A percentile compares a stretch with the other conserved stretches of the same genome.
phyloP scores from a whole-genome alignment of 2,797 vertebrate genomes.

The Platyrinchus mystaceus region DNA sequence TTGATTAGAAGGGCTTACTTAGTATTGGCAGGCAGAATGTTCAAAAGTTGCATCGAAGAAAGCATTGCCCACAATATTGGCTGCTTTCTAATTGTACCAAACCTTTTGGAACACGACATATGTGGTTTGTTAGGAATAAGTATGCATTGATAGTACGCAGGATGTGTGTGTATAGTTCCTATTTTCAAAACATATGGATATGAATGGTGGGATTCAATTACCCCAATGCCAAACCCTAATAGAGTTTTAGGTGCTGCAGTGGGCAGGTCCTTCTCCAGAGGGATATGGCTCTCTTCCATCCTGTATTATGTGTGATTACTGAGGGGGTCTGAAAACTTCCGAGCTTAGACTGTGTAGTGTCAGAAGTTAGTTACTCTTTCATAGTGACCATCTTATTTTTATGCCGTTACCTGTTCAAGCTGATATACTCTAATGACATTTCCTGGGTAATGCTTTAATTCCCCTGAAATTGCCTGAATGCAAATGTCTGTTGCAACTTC shows the following conservation, averaged over 20 bases:
- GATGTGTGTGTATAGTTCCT: neutral
- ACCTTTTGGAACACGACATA: neutral
- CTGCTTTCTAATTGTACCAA: neutral
- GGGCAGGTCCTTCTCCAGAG: neutral
- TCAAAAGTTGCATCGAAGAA: neutral
- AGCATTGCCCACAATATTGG: neutral
- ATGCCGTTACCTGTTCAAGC: neutral
- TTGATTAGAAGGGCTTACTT: neutral
- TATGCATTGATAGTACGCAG: fast-evolving
- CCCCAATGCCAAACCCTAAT: fast-evolving
- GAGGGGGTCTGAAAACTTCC: neutral
- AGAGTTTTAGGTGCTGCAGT: neutral
- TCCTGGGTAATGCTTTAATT: neutral
- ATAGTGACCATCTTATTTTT: neutral
- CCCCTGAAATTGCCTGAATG: neutral
- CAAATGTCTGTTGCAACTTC: neutral
- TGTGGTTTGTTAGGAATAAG: neutral
- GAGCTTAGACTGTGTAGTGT: neutral
- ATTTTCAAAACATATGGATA: fast-evolving
- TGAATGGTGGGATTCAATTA: neutral
- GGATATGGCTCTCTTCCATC: neutral
- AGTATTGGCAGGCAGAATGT: neutral
- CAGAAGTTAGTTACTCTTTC: neutral
- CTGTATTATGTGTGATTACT: fast-evolving
- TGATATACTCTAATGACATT: neutral